Evolutionary conservation across 2,888 invertebrate genomes (phyloP), one percentile per base, ranked within the genome.

Genomic region (Caenorhabditis becei): DNA sequence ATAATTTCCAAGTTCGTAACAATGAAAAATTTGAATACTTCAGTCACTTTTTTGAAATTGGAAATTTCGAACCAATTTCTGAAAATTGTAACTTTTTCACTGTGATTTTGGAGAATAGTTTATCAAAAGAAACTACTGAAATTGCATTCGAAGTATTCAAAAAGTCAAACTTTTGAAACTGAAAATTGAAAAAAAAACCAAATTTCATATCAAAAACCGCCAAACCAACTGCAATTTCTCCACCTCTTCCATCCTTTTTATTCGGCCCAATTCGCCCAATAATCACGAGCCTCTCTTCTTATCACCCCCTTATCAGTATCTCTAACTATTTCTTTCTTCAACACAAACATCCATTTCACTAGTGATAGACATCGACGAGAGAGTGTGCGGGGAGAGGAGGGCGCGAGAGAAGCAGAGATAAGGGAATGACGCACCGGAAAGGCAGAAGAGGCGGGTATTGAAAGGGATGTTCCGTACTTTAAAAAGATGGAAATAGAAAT

Each of bases 281-380:
- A 63, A 63, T 72, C 72, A 72, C 63, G 63, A 72, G 63, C 72
- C 56, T 72, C 51, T 32, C 35, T 32, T 24, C 44, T 72, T 63
- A 62, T 56, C 56, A 62, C 62, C 16, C 35, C 14, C 41, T 71
- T 14, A 41, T 41, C 41, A 41, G 8, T 41, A 7, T n/a, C n/a
- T 41, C 41, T 41, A 41, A 41, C 41, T 14, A 11, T n/a, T 5
- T 41, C 70, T 41, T n/a, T n/a, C 14, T 26, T 35, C 23, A 11
- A 71, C 70, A 62, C 70, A 61, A 62, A 71, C 70, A 62, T 71
- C 70, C 49, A 53, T 51, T 71, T 71, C 62, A 62, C 59, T 51
- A 71, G 59, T 54, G 70, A 71, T 62, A 62, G 70, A 54, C 61
- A 71, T 49, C 28, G 44, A 10, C n/a, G 54, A 71, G n/a, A 71